Evolutionary conservation across 2,888 invertebrate genomes (phyloP).

Genomic region (Rambutsinella grinnellia): DNA sequence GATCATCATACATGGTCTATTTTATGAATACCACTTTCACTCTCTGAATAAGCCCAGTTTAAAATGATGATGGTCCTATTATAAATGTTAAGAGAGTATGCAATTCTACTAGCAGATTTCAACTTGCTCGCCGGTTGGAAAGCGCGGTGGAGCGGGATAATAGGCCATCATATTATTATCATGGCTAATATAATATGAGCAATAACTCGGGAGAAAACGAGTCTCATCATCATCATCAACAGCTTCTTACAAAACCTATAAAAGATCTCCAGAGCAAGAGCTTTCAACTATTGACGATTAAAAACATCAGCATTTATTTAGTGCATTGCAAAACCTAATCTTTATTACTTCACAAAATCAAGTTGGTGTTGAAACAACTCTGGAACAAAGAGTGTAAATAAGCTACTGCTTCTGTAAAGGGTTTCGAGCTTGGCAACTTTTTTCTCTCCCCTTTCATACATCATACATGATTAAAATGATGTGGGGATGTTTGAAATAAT

Average conservation of each 20-base stretch:
- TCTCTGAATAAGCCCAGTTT: no score
- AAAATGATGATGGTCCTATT: no score
- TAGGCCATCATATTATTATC: constrained; percentile 48
- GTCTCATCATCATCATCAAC: constrained; percentile 47
- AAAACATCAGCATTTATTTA: constrained; percentile 11
- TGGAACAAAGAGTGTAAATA: constrained; percentile 5
- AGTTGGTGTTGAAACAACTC: constrained; percentile 22
- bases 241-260: constrained; percentile 28
- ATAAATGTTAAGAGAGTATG: no score
- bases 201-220: constrained; percentile 46
- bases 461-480: no score
- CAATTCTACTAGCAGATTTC: no score
- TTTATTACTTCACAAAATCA: constrained; percentile 10
- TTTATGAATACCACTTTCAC: no score
- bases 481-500: no score
- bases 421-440: no score
- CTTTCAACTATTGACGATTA: no score
- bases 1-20: no score
- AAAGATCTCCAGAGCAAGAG: constrained; percentile 1
- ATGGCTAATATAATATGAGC: constrained; percentile 45
- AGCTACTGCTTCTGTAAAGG: constrained; percentile 1
- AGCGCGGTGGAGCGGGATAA: constrained; percentile 40
- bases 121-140: constrained; percentile 25
- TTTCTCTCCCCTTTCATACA: no score
- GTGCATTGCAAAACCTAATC: constrained; percentile 9